These are phyloP conservation scores for Rhipidura dahli DNA, from an alignment of 2,113 vertebrate species.

Conservation along the genomic window DNA sequence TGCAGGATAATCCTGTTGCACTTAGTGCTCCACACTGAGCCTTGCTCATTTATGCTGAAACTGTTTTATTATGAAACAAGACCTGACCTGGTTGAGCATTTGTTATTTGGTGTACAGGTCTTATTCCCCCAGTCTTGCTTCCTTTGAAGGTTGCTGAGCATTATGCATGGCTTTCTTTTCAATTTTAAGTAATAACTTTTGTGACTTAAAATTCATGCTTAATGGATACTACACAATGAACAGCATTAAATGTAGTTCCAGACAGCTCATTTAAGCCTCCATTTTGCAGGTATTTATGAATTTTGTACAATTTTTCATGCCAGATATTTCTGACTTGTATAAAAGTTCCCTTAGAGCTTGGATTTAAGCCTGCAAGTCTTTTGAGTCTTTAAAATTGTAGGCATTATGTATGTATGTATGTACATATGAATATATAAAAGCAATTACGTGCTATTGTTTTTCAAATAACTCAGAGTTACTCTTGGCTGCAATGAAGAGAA, in stretches of 20 bases:
- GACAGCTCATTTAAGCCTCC: neutral
- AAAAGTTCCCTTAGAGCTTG: neutral
- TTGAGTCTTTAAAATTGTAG: neutral
- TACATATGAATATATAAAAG: neutral
- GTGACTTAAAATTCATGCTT: neutral
- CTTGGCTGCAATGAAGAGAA: neutral
- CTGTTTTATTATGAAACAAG: neutral
- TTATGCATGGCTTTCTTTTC: neutral
- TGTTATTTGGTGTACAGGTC: neutral
- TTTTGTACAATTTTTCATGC: neutral
- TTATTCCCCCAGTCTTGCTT: neutral
- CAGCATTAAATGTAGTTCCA: neutral
- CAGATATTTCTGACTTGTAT: neutral
- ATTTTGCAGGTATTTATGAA: neutral
- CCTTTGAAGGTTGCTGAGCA: neutral
- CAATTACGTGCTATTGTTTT: neutral
- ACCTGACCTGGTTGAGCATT: neutral
- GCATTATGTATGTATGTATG: neutral
- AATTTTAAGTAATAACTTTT: neutral
- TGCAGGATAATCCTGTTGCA: neutral
- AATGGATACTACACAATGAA: neutral
- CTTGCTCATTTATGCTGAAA: neutral
- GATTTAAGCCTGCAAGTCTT: neutral
- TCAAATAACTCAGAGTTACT: neutral
- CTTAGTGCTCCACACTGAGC: neutral